phyloP scores from a whole-genome alignment of 1,140 invertebrate genomes.

The Thrips palmi region DNA sequence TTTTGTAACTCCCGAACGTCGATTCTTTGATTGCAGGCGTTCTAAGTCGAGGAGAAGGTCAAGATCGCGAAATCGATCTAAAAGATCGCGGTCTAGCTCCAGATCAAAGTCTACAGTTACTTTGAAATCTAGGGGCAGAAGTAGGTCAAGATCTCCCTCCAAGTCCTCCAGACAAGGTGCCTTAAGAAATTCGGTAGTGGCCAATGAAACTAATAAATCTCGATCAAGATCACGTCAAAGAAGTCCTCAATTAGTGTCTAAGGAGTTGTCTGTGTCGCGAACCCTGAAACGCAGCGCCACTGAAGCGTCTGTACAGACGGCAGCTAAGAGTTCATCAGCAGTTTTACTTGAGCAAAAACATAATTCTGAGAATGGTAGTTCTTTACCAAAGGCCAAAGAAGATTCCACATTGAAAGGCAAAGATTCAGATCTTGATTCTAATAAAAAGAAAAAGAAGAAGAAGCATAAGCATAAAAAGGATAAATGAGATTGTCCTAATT shows the following conservation, averaged over 20 bases:
- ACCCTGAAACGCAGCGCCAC: background rate
- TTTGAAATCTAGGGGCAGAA: background rate
- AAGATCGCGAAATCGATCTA: conserved; percentile 19
- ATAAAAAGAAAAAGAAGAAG: no score
- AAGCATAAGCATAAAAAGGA: no score
- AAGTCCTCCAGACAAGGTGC: no score
- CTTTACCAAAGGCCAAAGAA: conserved; percentile 3
- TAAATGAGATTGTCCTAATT: no score
- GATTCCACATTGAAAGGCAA: background rate
- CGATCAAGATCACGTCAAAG: conserved; percentile 1
- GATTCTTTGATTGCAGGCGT: background rate
- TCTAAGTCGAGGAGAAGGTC: conserved; percentile 20
- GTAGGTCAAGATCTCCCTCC: background rate
- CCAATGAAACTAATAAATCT: background rate
- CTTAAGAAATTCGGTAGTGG: no score
- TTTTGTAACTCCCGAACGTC: conserved; percentile 2
- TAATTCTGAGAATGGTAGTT: background rate
- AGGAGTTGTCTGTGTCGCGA: background rate
- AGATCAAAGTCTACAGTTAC: conserved; percentile 4
- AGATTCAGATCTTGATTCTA: conserved; percentile 1
- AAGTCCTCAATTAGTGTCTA: background rate
- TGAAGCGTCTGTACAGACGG: conserved; percentile 1
- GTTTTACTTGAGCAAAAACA: no score
- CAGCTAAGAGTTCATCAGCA: conserved; percentile 5
- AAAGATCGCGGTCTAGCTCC: conserved; percentile 5